Evolutionary conservation across 2,113 vertebrate species (phyloP), one percentile per base, ranked within the genome.

Genomic region (Axis porcinus): DNA sequence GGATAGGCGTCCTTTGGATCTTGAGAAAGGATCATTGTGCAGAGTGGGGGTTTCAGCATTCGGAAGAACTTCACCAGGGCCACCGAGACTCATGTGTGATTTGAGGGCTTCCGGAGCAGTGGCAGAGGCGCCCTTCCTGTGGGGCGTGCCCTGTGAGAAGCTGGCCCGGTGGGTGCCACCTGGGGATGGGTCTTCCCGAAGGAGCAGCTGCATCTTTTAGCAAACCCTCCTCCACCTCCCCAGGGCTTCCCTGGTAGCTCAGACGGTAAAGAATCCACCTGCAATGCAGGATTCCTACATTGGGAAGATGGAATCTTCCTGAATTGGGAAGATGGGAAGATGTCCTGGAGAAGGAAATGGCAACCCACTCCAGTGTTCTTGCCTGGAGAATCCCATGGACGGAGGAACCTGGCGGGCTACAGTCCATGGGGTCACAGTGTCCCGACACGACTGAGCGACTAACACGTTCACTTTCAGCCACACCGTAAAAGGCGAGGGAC

Each of bases 51-150:
- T 21, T 84, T 96, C 74, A 19, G 0, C 43, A 36, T 6, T 43
- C 28, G 3, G 33, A 86, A 45, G 43, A 23, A 23, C n/a, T 4
- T 81, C 52, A 40, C 30, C 25, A 25, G 50, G 36, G 43, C 79
- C 47, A n/a, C 14, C 4, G 2, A 43, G 25, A 30, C 47, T 36
- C n/a, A 0, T 36, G 10, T 9, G 36, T 12, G 36, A 16, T 23
- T 16, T 16, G 27, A 86, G 30, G 5, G 25, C 15, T 33, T 74
- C 8, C 21, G 10, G 54, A 55, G 60, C 28, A 5, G 50, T 12
- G 6, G 7, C 27, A 0, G 4, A 28, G 57, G n/a, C 5, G 0
- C 21, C 13, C 30, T 15, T 85, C 84, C n/a, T 27, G 11, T 11
- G 3, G 45, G 33, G 23, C 16, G 16, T 27, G 15, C 27, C 47